phyloP scores from a whole-genome alignment of 1,140 invertebrate species.

The Calosoma granatense region DNA sequence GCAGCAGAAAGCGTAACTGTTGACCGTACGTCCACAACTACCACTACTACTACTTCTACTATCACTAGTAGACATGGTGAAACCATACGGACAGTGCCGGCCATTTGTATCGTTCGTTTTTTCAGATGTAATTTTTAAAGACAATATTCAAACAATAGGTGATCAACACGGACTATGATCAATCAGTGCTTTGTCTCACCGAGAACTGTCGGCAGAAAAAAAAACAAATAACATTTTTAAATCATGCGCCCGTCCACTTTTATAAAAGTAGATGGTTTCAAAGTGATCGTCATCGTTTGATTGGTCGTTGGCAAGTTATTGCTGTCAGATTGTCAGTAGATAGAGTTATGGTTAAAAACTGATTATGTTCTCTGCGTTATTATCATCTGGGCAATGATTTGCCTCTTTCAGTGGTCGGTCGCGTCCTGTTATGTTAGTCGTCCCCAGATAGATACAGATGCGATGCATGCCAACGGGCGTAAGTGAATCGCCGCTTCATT shows the following conservation, averaged over 20 bases:
- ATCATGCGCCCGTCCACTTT: neutral
- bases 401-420: neutral
- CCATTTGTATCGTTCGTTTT: slow-evolving; percentile 1
- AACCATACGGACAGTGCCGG: too few species aligned
- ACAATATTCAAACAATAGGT: slow-evolving; percentile 7
- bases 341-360: slow-evolving; percentile 9
- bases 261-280: slow-evolving; percentile 5
- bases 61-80: too few species aligned
- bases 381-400: slow-evolving; percentile 3
- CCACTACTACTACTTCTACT: too few species aligned
- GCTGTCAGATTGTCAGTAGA: slow-evolving; percentile 5
- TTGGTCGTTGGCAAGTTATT: slow-evolving; percentile 4
- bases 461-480: too few species aligned
- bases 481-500: neutral
- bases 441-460: neutral
- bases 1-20: neutral
- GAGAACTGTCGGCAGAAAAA: neutral
- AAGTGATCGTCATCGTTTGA: slow-evolving; percentile 1
- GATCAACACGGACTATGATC: slow-evolving; percentile 2
- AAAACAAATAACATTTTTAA: slow-evolving; percentile 7
- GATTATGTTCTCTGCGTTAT: slow-evolving; percentile 1
- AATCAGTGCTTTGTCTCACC: slow-evolving; percentile 7
- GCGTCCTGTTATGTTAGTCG: neutral
- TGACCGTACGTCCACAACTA: neutral
- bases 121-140: slow-evolving; percentile 3